Evolutionary conservation across 2,113 vertebrate genomes (phyloP), one percentile per base, ranked within the genome.

Genomic region (Lamprologus sp.): DNA sequence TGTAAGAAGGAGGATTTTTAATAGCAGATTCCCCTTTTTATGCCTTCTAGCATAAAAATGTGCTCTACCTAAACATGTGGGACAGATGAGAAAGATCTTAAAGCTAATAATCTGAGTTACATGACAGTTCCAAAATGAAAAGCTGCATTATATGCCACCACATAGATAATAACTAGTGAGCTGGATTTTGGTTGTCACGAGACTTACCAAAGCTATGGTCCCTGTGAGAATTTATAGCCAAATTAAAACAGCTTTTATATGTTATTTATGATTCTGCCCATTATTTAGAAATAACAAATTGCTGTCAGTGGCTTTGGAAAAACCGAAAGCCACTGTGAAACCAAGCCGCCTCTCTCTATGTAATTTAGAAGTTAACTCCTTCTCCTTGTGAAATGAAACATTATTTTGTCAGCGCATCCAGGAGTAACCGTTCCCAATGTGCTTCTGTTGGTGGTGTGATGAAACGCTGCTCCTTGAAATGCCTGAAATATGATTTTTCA

Each of bases 41-140:
- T 79, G 42, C 40, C n/a, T 35, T 83, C 85, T 80, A 70, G 70
- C 56, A 75, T 31, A 5, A 87, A 87, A 84, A 77, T 58, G 79
- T 86, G 63, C 82, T 77, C 82, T 19, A 88, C 58, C 15, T 14
- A 49, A 80, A 90, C 89, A 93, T 89, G 81, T 92, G 87, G 79
- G 88, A 82, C 73, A 84, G 75, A 89, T 92, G 88, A 86, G 21
- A 86, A 84, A 84, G 35, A 82, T 70, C 73, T 73, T 14, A 9
- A 58, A 82, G 81, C 42, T 90, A 92, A 90, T 37, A 28, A 87
- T 90, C 82, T 87, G 87, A 93, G 45, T 68, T 85, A 47, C 37
- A 35, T 35, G 47, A 81, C 70, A 45, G 84, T 40, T 75, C 49
- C 28, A n/a, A 84, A 86, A 84, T 73, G 35, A 92, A 91, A 88